A percentile compares a stretch with the other conserved stretches of the same genome.
Conservation (phyloP, 37 sponge, comb jelly and placozoan species). For the Geodia barretti region DNA sequence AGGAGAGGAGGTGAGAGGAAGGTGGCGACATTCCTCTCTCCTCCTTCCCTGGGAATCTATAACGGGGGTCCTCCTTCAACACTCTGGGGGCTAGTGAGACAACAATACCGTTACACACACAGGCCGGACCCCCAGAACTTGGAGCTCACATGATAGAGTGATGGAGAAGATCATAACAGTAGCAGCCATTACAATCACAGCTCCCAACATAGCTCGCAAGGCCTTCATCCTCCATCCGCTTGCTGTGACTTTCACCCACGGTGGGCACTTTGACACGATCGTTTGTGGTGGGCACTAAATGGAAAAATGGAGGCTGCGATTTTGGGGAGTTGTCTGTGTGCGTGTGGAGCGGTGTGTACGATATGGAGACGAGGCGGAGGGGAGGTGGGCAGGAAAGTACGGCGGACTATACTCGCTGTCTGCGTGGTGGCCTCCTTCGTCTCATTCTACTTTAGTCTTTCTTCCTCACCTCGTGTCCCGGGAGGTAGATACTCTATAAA, state of each 20-base stretch:
- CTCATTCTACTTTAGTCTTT: neutral
- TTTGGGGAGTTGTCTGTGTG: neutral
- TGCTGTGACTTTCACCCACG: too few species aligned
- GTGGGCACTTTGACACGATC: neutral
- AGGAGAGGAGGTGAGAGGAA: too few species aligned
- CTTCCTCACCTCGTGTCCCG: too few species aligned
- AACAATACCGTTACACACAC: too few species aligned
- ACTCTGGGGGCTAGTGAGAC: too few species aligned
- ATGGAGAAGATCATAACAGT: neutral
- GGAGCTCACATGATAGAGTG: neutral
- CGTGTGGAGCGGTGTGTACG: neutral
- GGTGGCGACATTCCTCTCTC: too few species aligned
- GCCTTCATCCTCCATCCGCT: too few species aligned
- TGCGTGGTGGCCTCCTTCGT: neutral
- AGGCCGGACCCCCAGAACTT: too few species aligned
- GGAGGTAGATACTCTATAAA: too few species aligned
- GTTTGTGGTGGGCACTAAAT: neutral
- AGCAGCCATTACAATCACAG: neutral
- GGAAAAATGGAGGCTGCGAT: neutral
- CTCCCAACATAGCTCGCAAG: neutral
- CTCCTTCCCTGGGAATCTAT: too few species aligned
- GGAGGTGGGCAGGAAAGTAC: neutral
- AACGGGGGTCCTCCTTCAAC: too few species aligned
- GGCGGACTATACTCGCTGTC: neutral
- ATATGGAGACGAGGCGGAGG: neutral